Base-by-base conservation (phyloP, 2,888 invertebrate genomes). In the Meloe dianella region DNA sequence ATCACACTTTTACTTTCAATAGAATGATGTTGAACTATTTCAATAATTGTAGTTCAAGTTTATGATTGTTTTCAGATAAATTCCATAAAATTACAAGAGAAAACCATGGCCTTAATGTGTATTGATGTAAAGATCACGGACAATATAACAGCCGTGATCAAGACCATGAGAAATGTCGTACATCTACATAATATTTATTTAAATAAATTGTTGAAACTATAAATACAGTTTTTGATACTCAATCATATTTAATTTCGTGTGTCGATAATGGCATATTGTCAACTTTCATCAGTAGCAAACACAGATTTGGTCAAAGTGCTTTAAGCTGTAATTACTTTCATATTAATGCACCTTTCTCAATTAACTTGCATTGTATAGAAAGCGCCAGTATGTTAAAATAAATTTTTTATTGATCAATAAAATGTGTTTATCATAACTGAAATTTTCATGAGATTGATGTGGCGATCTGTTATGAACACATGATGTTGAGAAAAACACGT, bases 351-450 rank as follows among this genome's bases (percentile, higher is more conserved):
- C 54, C 64, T 64, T 66, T 66, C 66, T 58, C 65, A 65, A 58
- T 65, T 65, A 61, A 61, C 24, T 32, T 57, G 57, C 14, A 57
- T 57, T 57, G 38, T 38, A 27, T 65, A 65, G 65, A 65, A 65
- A 65, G 61, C 51, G 61, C 51, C 51, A 51, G 24, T 51, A 22
- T 54, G 24, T 22, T 22, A 14, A 61, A 61, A 30, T 32, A 14
- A 17, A 2, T 41, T 62, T 62, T 62, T 30, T 41, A 62, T 57
- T 29, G 24, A 57, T 57, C 22, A 27, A 29, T 62, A 41, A 56
- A 56, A 12, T 14, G 12, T 5, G 14, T 1, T 14, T 35, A 1
- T 41, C 17, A 7, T 6, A 41, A 10, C n/a, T 41, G n/a, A 41
- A 41, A 32, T n/a, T n/a, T n/a, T n/a, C n/a, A n/a, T n/a, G n/a